A percentile compares a stretch with the other conserved stretches of the same genome.
These are phyloP conservation scores for Spinus olivaceus DNA, from an alignment of 2,797 vertebrate genomes.

Conservation along the genomic window DNA sequence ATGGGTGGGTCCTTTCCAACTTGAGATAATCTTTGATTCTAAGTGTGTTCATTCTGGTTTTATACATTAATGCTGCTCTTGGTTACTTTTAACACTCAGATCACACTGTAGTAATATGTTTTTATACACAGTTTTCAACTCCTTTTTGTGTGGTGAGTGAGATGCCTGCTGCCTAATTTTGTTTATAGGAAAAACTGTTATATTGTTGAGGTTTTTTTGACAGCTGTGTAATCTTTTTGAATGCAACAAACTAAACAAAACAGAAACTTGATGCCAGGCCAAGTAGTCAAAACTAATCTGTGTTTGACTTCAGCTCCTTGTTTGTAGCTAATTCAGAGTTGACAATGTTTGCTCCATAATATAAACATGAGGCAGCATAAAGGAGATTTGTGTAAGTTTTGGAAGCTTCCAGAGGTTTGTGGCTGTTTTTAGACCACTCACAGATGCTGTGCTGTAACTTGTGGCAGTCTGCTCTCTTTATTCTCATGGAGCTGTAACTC, in stretches of 20 bases:
- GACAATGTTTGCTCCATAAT: not conserved
- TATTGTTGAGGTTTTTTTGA: not conserved
- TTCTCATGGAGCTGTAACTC: not conserved
- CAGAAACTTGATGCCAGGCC: not conserved
- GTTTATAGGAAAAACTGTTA: not conserved
- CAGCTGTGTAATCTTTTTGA: not conserved
- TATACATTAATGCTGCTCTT: not conserved
- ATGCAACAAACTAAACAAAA: not conserved
- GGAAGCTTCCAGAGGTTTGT: not conserved
- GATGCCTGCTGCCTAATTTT: not conserved
- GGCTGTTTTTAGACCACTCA: not conserved
- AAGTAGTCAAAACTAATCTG: not conserved
- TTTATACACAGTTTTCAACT: not conserved
- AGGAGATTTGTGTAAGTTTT: not conserved
- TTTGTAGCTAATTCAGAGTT: not conserved
- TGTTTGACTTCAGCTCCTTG: not conserved
- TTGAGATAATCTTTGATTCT: not conserved
- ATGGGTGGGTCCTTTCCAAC: not conserved
- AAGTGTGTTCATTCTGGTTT: not conserved
- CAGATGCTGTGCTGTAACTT: not conserved
- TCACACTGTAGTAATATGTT: not conserved
- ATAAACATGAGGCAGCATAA: not conserved
- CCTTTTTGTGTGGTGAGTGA: not conserved
- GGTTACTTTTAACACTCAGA: not conserved
- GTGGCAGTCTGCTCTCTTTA: not conserved